Percentiles rank a stretch among this genome's conserved stretches.
phyloP scores from a whole-genome alignment of 2,113 vertebrate species.

The Rafetus swinhoei region DNA sequence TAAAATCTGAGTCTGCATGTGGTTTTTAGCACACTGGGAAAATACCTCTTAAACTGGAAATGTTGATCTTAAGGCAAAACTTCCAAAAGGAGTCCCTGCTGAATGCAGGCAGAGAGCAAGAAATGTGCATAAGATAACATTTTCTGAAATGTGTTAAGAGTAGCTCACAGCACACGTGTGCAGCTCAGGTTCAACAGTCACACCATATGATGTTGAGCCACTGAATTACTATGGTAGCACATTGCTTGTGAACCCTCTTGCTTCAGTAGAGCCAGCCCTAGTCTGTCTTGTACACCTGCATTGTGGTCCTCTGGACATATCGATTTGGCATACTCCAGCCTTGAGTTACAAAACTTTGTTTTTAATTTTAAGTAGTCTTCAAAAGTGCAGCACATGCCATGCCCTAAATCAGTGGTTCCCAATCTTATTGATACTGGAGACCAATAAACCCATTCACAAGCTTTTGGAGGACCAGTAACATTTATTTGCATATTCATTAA shows the following conservation, averaged over 20 bases:
- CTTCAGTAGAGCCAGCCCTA: not conserved
- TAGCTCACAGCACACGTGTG: not conserved
- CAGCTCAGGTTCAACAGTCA: not conserved
- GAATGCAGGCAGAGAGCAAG: not conserved
- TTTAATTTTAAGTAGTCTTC: not conserved
- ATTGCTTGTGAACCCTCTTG: not conserved
- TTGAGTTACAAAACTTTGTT: not conserved
- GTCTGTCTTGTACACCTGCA: not conserved
- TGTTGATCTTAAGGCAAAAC: not conserved
- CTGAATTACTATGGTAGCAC: not conserved
- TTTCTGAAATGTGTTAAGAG: not conserved
- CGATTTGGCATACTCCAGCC: not conserved
- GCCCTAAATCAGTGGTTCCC: not conserved
- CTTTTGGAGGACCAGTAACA: too few species aligned
- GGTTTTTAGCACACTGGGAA: not conserved
- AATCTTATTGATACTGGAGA: too few species aligned
- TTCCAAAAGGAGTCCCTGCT: fast-evolving
- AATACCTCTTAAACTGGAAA: fast-evolving
- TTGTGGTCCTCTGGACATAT: not conserved
- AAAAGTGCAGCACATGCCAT: not conserved
- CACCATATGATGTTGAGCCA: not conserved
- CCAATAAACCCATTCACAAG: too few species aligned
- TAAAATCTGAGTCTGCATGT: not conserved
- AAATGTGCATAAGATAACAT: not conserved
- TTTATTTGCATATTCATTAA: too few species aligned